These are phyloP conservation scores for Drosophila pegasa DNA, from an alignment of 2,888 invertebrate genomes.

Conservation along the genomic window DNA sequence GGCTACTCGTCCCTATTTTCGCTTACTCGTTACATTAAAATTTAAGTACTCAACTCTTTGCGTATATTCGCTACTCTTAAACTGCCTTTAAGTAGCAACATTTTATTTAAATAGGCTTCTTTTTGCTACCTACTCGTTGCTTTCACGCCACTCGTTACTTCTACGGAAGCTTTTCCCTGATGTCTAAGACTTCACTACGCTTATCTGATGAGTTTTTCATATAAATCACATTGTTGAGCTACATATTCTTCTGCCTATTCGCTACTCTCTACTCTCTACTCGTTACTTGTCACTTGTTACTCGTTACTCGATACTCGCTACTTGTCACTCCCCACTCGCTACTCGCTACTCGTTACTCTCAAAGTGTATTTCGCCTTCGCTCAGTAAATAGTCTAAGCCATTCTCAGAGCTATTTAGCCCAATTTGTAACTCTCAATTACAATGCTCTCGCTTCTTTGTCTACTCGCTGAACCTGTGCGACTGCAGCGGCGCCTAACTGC, in stretches of 20 bases:
- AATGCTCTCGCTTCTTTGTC: slow-evolving; percentile 15
- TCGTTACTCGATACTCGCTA: background rate
- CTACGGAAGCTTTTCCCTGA: too few relatives aligned
- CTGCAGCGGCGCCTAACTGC: slow-evolving; percentile 46
- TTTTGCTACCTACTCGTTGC: background rate
- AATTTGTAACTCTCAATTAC: too few relatives aligned
- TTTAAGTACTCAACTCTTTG: too few relatives aligned
- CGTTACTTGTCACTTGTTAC: slow-evolving; percentile 10
- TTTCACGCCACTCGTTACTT: slow-evolving; percentile 5
- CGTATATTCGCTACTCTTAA: too few relatives aligned
- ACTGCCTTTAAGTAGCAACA: too few relatives aligned
- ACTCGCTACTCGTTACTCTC: background rate
- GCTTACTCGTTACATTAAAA: too few relatives aligned
- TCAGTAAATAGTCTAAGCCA: slow-evolving; percentile 31
- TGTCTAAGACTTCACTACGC: too few relatives aligned
- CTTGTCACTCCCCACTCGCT: slow-evolving; percentile 11
- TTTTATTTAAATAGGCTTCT: background rate
- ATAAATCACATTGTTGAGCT: background rate
- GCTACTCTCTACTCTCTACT: slow-evolving; percentile 1
- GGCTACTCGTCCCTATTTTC: too few relatives aligned
- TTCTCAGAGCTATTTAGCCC: slow-evolving; percentile 6
- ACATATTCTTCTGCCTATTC: background rate
- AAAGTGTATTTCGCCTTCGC: too few relatives aligned
- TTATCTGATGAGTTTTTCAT: background rate
- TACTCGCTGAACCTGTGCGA: slow-evolving; percentile 36